Evolutionary conservation across 2,113 vertebrate species (phyloP), one percentile per base, ranked within the genome.

Genomic region (Nesogale talazaci): DNA sequence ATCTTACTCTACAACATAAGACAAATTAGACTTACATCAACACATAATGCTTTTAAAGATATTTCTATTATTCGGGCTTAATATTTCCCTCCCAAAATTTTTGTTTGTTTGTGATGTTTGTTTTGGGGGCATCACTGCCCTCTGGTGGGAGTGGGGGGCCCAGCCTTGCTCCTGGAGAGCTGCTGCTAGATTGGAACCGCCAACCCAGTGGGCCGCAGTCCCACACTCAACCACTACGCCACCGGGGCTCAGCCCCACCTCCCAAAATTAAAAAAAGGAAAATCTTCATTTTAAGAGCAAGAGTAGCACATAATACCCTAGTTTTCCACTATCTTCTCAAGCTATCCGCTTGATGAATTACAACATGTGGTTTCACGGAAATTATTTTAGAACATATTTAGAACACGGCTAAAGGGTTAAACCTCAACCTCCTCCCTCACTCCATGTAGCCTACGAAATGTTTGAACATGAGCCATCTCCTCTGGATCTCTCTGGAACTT

Each of bases 1-100:
- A 61, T 61, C 22, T 96, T 90, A 90, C 80, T 84, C n/a, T 91
- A 56, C 77, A 17, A 77, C 11, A 19, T 16, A 86, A 86, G 4
- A 75, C 42, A 93, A 91, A 89, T 19, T 75, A 69, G 15, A 90
- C 10, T 86, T 16, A 10, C 36, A 94, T 67, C 36, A 83, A 85
- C 34, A 75, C 8, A 14, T 29, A 86, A 80, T 36, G 14, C 77
- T 95, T 86, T 94, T 77, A 75, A 95, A 93, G 36, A 69, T 82
- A 4, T 61, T 92, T 89, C 75, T 75, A 77, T 22, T 76, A 79
- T n/a, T 46, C 27, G 82, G 52, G 67, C 56, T 81, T 89, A 56
- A 90, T n/a, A 85, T 93, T 75, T 61, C n/a, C 83, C 59, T 27
- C 22, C 42, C 42, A 46, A 46, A 46, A 46, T 46, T 46, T 46